Base-by-base conservation (phyloP, 2,113 vertebrate genomes). In the Phalacrocorax pelagicus region DNA sequence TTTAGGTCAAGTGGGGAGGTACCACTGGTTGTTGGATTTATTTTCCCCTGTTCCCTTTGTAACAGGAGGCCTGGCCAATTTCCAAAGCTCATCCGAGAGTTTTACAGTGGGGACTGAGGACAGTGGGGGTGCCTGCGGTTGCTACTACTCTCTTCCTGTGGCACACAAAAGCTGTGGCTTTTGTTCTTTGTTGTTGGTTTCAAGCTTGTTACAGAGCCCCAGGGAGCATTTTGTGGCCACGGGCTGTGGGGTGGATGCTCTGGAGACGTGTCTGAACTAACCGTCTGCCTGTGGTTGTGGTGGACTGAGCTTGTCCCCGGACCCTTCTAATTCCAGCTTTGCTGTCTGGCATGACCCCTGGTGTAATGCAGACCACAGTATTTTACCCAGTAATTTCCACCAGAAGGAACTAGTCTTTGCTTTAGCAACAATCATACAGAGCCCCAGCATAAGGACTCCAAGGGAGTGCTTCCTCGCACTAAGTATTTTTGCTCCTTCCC, bases 141-240 rank as follows among this genome's bases (percentile, higher is more conserved):
- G 77, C 70, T 72, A 18, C 74, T 40, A 34, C 40, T 89, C 16
- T 51, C 42, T 95, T 94, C 77, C 89, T 77, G 66, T 51, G 72
- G 55, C 42, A 91, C 38, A 46, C 18, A 73, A 94, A 93, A 92
- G n/a, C 80, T 70, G 63, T 59, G 44, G 36, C 61, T 95, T 95
- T 95, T 96, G n/a, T 85, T 94, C 77, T 74, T 90, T 89, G 81
- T 44, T 89, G 57, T 75, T 85, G 65, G 57, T 82, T 81, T 91
- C 19, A 0, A 54, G 81, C 54, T 82, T 79, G 19, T 88, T 92
- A 88, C 30, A 54, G 46, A 77, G 57, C 66, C 44, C 44, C 12
- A 14, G 54, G 66, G 57, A 95, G 38, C 40, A 23, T 69, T 87
- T 79, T 88, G 94, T 61, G 74, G 86, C 59, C 27, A 18, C 0